Base-by-base conservation (phyloP, 2,113 vertebrate genomes). In the Larimichthys crocea region DNA sequence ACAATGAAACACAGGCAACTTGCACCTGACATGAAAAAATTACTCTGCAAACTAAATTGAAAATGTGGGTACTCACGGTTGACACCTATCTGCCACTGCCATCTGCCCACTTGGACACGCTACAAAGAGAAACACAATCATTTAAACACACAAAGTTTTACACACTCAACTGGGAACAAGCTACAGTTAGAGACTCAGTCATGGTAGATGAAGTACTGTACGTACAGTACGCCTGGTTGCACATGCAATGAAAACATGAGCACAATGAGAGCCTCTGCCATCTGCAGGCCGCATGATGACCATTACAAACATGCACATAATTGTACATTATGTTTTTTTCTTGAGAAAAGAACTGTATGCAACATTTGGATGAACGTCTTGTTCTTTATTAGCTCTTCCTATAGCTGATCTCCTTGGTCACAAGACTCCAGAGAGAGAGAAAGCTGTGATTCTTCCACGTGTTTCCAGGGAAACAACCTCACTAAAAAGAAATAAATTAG, bases 21-120 rank as follows among this genome's bases (percentile, higher is more conserved):
- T 14, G 12, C 8, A 50, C 40, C 3, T 57, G 7, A 76, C 2
- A n/a, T 31, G 26, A 11, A 64, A 56, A 67, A 31, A 26, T 24
- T 9, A 48, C 17, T 10, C 14, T 53, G 2, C 2, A 10, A 56
- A 59, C 35, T 46, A 68, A 44, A 82, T 17, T 5, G 4, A 20
- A 85, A 42, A 15, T 12, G 44, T 19, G 24, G 50, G 20, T 82
- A 94, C 95, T 95, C 71, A 96, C 95, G 1, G 46, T 20, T 72
- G 9, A 62, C 95, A 96, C 0, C 0, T 14, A 12, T 86, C 0
- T 11, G 3, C 55, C 10, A 84, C 86, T 49, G 85, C 88, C 67
- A 5, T 76, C 62, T 88, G 44, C 0, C 95, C 94, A 26, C 92
- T 94, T 31, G 86, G 91, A 89, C 95, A 96, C 0, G 90, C 95